Evolutionary conservation across 1,140 invertebrate species (phyloP).

Genomic region (Penaeus chinensis): DNA sequence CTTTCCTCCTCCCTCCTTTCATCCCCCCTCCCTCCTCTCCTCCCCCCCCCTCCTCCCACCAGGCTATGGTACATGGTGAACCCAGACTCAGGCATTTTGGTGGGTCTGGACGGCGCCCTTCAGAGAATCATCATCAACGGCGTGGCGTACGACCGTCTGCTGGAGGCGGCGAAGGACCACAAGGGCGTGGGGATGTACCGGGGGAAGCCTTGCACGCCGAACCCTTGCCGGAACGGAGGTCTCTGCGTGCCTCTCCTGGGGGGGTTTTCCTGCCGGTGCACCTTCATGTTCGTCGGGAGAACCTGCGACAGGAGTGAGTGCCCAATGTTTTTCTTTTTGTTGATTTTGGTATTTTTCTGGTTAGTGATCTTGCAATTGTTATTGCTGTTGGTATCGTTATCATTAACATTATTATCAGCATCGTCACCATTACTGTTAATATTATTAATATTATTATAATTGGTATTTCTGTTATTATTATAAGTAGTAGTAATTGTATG

Average conservation of each 20-base stretch:
- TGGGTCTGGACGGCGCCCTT: slow-evolving; percentile 83
- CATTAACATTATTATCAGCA: too few relatives aligned
- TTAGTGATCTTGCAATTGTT: too few relatives aligned
- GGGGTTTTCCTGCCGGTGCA: slow-evolving; percentile 67
- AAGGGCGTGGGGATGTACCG: slow-evolving; percentile 67
- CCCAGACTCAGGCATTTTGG: slow-evolving; percentile 77
- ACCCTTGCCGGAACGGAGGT: slow-evolving; percentile 83
- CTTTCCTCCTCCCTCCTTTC: not conserved
- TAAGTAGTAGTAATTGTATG: too few relatives aligned
- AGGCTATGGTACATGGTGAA: slow-evolving; percentile 78
- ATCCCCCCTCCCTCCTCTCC: not conserved
- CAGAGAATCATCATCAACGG: slow-evolving; percentile 87
- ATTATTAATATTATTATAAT: too few relatives aligned
- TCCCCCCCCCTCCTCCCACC: not conserved
- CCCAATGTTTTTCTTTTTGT: not conserved
- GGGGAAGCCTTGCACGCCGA: slow-evolving; percentile 80
- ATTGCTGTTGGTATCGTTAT: too few relatives aligned
- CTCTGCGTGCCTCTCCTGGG: slow-evolving; percentile 74
- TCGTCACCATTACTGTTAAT: too few relatives aligned
- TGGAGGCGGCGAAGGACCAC: slow-evolving; percentile 64
- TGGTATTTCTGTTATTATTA: too few relatives aligned
- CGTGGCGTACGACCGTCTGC: slow-evolving; percentile 71
- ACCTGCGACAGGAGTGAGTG: slow-evolving; percentile 73
- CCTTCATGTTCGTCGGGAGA: slow-evolving; percentile 76
- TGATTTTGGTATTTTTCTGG: not conserved